Percentiles rank a stretch among this genome's conserved stretches.
These are phyloP conservation scores for Silurus meridionalis DNA, from an alignment of 2,113 vertebrate genomes.

Conservation along the genomic window DNA sequence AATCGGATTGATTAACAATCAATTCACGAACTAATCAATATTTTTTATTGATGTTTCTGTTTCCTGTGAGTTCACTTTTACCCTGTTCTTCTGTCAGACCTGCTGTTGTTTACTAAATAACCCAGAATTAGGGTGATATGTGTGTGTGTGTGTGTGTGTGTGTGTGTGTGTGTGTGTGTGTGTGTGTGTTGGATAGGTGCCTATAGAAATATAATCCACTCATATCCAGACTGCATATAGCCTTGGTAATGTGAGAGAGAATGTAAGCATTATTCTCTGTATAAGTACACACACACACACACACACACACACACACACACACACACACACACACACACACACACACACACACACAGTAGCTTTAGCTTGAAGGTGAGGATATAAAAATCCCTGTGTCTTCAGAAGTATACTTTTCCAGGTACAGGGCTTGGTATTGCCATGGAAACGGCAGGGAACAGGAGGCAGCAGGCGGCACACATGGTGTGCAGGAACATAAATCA, in stretches of 20 bases:
- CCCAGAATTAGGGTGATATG: background rate
- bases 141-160: no score
- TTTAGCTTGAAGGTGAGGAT: slow-evolving; percentile 63
- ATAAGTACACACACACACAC: background rate
- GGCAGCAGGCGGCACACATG: slow-evolving; percentile 11
- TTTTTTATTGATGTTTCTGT: no score
- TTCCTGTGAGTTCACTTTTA: background rate
- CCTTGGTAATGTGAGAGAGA: background rate
- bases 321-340: background rate
- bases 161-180: no score
- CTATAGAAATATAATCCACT: background rate
- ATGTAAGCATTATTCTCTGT: background rate
- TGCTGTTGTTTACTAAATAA: background rate
- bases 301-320: no score
- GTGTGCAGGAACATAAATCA: slow-evolving; percentile 51
- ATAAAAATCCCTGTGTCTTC: slow-evolving; percentile 65
- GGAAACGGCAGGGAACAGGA: slow-evolving; percentile 68
- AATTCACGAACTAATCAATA: no score
- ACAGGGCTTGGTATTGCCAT: slow-evolving; percentile 79
- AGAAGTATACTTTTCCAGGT: slow-evolving; percentile 76
- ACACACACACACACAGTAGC: background rate
- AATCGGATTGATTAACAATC: background rate
- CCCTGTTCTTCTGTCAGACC: background rate
- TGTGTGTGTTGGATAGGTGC: no score
- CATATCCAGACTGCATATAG: background rate